Percentiles rank a stretch among this genome's conserved stretches.
Evolutionary conservation across 2,113 vertebrate genomes (phyloP).

Genomic region (Colinus virginianus): DNA sequence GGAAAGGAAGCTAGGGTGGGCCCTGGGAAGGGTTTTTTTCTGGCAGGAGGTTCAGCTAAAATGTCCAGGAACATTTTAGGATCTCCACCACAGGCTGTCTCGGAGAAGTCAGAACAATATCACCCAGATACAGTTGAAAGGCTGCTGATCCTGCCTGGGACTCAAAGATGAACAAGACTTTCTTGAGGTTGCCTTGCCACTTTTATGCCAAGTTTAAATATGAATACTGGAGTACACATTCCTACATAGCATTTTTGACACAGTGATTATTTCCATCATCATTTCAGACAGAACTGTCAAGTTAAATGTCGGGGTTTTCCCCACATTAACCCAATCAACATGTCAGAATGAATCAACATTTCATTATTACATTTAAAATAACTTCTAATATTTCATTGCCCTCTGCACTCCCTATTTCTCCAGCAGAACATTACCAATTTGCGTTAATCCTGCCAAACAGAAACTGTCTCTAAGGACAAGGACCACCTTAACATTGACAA

Average conservation of each 20-base stretch:
- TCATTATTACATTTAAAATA: neutral
- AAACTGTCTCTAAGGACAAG: neutral
- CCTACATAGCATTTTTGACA: neutral
- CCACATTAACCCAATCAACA: neutral
- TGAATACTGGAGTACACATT: neutral
- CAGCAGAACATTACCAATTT: neutral
- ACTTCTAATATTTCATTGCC: neutral
- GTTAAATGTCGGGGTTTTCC: neutral
- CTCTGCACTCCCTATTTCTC: neutral
- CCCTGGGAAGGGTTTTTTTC: neutral
- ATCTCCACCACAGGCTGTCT: neutral
- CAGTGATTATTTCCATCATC: neutral
- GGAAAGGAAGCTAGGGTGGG: neutral
- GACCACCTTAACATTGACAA: neutral
- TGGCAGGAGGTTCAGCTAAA: neutral
- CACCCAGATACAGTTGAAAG: neutral
- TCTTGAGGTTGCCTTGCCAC: neutral
- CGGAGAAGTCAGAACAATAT: neutral
- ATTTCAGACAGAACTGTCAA: neutral
- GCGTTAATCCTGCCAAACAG: neutral
- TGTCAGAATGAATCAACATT: neutral
- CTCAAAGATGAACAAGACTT: neutral
- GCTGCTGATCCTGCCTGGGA: neutral
- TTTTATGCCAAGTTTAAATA: neutral
- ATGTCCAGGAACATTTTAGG: neutral